phyloP scores from a whole-genome alignment of 2,113 vertebrate genomes.

The zebrafish (Danio rerio) region DNA sequence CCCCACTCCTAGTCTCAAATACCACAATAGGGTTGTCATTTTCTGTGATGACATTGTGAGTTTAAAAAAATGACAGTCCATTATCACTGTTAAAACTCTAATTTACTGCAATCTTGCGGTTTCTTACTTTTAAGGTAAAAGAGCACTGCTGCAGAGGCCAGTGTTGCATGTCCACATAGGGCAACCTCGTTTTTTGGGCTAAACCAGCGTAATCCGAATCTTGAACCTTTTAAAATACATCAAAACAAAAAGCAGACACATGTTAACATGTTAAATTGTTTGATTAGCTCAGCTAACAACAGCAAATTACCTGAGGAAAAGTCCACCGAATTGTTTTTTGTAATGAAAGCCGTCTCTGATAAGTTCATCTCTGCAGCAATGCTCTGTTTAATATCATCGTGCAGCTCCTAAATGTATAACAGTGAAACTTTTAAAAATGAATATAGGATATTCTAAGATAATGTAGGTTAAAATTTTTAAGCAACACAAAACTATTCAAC shows the following conservation, averaged over 20 bases:
- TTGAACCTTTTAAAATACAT: slow-evolving; percentile 73
- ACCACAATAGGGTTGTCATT: slow-evolving; percentile 81
- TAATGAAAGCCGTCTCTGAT: slow-evolving; percentile 92
- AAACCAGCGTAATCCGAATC: slow-evolving; percentile 92
- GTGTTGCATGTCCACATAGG: slow-evolving; percentile 91
- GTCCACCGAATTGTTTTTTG: slow-evolving; percentile 76
- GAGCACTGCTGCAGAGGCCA: slow-evolving; percentile 89
- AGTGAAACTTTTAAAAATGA: slow-evolving; percentile 7
- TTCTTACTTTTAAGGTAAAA: slow-evolving; percentile 80
- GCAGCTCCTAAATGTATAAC: slow-evolving; percentile 77
- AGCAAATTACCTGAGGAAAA: slow-evolving; percentile 82
- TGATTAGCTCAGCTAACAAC: neutral
- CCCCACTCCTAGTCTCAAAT: slow-evolving; percentile 87
- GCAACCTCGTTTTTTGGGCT: slow-evolving; percentile 84
- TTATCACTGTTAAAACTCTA: too few species aligned
- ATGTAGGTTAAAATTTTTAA: too few species aligned
- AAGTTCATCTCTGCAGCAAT: slow-evolving; percentile 91
- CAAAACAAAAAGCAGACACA: too few species aligned
- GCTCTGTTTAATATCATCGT: slow-evolving; percentile 83
- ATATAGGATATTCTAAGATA: neutral
- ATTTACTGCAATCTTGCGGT: too few species aligned
- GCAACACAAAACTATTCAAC: too few species aligned
- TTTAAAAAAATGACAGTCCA: too few species aligned
- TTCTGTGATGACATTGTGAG: slow-evolving; percentile 69
- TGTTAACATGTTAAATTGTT: too few species aligned